Percentiles rank a stretch among this genome's conserved stretches.
Evolutionary conservation across 2,797 vertebrate species (phyloP).

Genomic region (Epinephelus malabaricus): DNA sequence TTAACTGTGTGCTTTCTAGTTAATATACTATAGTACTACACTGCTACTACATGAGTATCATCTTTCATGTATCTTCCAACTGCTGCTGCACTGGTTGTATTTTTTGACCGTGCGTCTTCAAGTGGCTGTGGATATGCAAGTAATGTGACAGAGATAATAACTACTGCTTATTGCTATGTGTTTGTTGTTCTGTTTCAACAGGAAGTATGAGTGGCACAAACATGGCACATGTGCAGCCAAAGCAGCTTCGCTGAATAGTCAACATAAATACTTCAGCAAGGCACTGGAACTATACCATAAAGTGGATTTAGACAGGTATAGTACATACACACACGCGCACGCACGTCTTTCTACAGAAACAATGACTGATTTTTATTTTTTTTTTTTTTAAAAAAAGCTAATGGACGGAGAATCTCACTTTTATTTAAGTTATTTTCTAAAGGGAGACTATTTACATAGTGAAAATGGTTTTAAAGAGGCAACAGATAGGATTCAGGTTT

Average conservation of each 20-base stretch:
- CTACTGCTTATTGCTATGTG: not conserved
- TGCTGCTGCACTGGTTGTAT: not conserved
- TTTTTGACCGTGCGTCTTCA: not conserved
- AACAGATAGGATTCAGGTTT: no score
- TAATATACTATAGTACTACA: not conserved
- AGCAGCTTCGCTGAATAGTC: conserved; percentile 85
- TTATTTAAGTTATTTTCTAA: no score
- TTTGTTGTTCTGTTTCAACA: conserved; percentile 63
- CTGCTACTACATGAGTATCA: not conserved
- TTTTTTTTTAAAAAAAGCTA: no score
- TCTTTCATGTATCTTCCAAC: not conserved
- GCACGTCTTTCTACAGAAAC: not conserved
- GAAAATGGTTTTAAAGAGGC: no score
- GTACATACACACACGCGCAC: not conserved
- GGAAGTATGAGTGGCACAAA: conserved; percentile 97
- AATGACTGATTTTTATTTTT: not conserved
- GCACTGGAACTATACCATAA: conserved; percentile 90
- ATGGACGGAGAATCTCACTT: no score
- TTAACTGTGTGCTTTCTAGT: not conserved
- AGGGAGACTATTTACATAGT: no score
- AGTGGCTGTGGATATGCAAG: not conserved
- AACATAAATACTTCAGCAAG: conserved; percentile 95
- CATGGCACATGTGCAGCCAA: conserved; percentile 97
- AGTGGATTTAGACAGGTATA: conserved; percentile 89
- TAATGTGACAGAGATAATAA: conserved; percentile 4